Evolutionary conservation across 2,113 vertebrate species (phyloP), one percentile per base, ranked within the genome.

Genomic region (Poeciliopsis occidentalis): DNA sequence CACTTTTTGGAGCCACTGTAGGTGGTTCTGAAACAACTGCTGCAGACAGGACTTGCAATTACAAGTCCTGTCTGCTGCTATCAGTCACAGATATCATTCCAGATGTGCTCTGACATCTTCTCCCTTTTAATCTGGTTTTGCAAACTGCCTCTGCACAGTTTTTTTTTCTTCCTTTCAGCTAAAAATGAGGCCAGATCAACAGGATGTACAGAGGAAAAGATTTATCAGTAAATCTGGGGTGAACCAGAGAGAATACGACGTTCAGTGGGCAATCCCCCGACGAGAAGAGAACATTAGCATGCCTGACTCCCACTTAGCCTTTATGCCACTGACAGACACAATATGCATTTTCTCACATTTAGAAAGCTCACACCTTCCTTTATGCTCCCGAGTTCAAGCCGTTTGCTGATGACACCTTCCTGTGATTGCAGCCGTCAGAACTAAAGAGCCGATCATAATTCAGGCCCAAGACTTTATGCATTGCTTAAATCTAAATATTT

Each of bases 261-360:
- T 63, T 67, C 37, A 75, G 60, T 72, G 73, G 80, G 86, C 87
- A 80, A 92, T 90, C 83, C 73, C 32, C 32, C 65, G 41, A 75
- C 74, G 71, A 70, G 41, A 29, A 41, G 57, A 60, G 54, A 67
- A 65, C 78, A 71, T 85, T 71, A 78, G 41, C 67, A 75, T 64
- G 76, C 60, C 68, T 84, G 69, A 51, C 64, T 69, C 13, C 62
- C 47, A 8, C 22, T 54, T 8, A 54, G 17, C 47, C 19, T 54
- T 8, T 54, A 54, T 5, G 4, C 6, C 4, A 54, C 47, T 54
- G 15, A 22, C 47, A 54, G 22, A 22, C 47, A 54, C 47, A 24
- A 24, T 19, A 54, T 6, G 15, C 47, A 54, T 54, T 54, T 54
- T 19, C 47, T 54, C 47, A 19, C 47, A 0, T 54, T 54, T 7